Percentiles rank a stretch among this genome's conserved stretches.
Evolutionary conservation across 2,888 invertebrate genomes (phyloP).

Genomic region (Coleophora flavipennella): DNA sequence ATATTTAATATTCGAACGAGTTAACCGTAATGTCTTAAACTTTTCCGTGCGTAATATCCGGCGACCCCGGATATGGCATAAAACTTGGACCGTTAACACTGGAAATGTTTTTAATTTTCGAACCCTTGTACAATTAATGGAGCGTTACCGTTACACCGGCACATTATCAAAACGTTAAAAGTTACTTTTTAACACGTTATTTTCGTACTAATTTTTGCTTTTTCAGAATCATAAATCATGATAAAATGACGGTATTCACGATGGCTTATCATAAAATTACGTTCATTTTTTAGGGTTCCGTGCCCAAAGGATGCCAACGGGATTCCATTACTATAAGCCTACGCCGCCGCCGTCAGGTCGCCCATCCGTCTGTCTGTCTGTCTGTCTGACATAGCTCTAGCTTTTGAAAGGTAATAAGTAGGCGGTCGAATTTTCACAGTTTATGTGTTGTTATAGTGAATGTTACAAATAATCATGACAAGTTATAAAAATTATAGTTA

Average conservation of each 20-base stretch:
- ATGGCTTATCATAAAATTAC: background rate
- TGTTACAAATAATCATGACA: no score
- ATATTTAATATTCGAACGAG: conserved; percentile 4
- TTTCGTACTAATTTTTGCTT: conserved; percentile 2
- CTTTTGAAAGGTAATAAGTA: no score
- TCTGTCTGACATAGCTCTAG: no score
- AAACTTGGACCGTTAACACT: conserved; percentile 27
- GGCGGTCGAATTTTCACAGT: no score
- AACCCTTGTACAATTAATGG: conserved; percentile 27
- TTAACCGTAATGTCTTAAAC: conserved; percentile 5
- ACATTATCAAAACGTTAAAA: conserved; percentile 10
- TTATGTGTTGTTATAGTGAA: no score
- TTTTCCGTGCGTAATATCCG: conserved; percentile 5
- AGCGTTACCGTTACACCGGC: conserved; percentile 18
- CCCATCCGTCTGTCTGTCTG: no score
- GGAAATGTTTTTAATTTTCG: conserved; percentile 28
- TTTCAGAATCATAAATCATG: background rate
- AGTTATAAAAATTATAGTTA: no score
- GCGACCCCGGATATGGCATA: conserved; percentile 17
- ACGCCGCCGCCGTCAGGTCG: no score
- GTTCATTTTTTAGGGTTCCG: background rate
- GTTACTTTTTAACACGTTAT: conserved; percentile 12
- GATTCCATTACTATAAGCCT: no score
- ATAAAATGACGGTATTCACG: no score
- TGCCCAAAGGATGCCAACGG: no score